A percentile compares a stretch with the other conserved stretches of the same genome.
phyloP scores from a whole-genome alignment of 2,113 vertebrate genomes.

The Albula goreensis region DNA sequence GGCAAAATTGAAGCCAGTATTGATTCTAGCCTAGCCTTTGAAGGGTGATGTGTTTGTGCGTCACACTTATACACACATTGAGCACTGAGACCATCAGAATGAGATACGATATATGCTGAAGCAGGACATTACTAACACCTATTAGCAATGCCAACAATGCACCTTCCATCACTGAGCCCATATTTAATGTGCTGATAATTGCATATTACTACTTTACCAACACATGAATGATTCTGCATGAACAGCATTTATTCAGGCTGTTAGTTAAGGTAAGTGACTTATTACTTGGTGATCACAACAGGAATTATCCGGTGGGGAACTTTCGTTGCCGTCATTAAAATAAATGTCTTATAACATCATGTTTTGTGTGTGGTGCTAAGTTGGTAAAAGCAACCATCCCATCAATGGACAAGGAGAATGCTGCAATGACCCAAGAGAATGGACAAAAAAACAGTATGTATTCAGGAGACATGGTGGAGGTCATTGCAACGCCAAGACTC shows the following conservation, averaged over 20 bases:
- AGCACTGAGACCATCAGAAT: neutral
- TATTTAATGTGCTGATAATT: slow-evolving; percentile 50
- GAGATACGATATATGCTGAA: too few species aligned
- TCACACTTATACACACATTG: neutral
- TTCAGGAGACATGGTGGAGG: too few species aligned
- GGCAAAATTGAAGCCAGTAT: neutral
- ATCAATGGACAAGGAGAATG: neutral
- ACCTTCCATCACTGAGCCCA: slow-evolving; percentile 5
- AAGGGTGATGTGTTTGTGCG: neutral
- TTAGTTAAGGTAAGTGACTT: neutral
- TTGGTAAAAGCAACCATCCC: neutral
- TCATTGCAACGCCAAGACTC: neutral
- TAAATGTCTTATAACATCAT: neutral
- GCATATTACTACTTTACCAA: slow-evolving; percentile 32
- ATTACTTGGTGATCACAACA: neutral
- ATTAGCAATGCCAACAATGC: neutral
- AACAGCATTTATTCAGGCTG: too few species aligned
- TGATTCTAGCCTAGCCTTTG: neutral
- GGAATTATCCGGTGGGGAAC: neutral
- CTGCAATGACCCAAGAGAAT: neutral
- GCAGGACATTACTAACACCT: neutral
- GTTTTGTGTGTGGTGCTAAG: neutral
- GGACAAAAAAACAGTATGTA: too few species aligned
- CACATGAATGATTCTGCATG: neutral
- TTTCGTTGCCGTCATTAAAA: neutral